Conservation (phyloP, 2,797 vertebrate genomes). For the Hyperoplus lanceolatus region DNA sequence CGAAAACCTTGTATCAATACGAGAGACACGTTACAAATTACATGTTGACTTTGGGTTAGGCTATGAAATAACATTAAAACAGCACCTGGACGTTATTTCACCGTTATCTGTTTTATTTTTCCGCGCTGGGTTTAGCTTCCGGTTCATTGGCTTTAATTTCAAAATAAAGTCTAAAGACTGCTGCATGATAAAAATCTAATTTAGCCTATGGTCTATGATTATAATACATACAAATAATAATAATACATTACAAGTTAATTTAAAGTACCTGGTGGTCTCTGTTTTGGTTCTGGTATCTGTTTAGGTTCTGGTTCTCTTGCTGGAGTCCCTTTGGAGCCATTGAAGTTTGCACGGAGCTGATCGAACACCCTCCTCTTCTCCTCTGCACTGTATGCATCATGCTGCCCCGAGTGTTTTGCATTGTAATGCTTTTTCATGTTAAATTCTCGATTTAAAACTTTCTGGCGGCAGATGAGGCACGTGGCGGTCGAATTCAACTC, state of each 20-base stretch:
- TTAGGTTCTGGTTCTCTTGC: too few species aligned
- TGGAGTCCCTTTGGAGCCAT: accelerated
- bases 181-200: too few species aligned
- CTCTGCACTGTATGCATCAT: background rate
- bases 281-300: too few species aligned
- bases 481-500: slow-evolving; percentile 11
- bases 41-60: accelerated
- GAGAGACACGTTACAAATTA: background rate
- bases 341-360: slow-evolving; percentile 1
- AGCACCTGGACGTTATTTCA: background rate
- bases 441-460: background rate
- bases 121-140: background rate
- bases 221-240: too few species aligned
- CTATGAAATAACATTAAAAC: background rate
- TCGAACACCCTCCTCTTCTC: background rate
- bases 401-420: slow-evolving; percentile 2
- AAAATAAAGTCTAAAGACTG: slow-evolving; percentile 29
- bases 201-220: too few species aligned
- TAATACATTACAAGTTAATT: background rate
- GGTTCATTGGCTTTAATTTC: background rate
- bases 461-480: slow-evolving; percentile 28
- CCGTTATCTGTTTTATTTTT: slow-evolving; percentile 4
- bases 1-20: background rate
- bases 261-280: background rate
- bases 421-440: slow-evolving; percentile 23